Conservation (phyloP, 1,140 invertebrate species). For the Drosophila miranda region DNA sequence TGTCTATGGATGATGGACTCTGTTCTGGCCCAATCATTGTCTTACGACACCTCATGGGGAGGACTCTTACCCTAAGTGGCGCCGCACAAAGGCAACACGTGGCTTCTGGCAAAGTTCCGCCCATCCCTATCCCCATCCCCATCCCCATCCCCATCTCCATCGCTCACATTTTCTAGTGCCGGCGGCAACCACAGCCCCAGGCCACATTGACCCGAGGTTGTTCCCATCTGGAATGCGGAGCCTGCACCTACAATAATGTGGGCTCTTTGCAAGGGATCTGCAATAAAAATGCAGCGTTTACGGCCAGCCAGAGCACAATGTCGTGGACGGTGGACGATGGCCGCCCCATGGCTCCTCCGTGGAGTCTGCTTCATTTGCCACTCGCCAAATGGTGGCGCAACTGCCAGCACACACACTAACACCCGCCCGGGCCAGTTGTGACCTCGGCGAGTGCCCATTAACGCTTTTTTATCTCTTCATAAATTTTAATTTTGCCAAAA, state of each 20-base stretch:
- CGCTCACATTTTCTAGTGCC: background rate
- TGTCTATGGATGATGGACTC: background rate
- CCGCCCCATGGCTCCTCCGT: conserved; percentile 14
- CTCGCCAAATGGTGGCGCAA: conserved; percentile 28
- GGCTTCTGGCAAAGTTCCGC: conserved; percentile 33
- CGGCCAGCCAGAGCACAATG: conserved; percentile 36
- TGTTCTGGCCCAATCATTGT: background rate
- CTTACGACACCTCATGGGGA: conserved; percentile 8
- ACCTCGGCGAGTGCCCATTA: conserved; percentile 71
- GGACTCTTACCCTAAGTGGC: conserved; percentile 23
- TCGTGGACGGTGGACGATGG: conserved; percentile 21
- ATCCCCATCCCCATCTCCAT: too few relatives aligned
- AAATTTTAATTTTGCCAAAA: conserved; percentile 80
- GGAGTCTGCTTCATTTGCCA: conserved; percentile 48
- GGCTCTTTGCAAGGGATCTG: conserved; percentile 8
- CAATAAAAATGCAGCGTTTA: conserved; percentile 72
- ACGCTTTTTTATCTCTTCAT: conserved; percentile 80
- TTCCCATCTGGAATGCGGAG: conserved; percentile 38
- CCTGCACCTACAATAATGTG: conserved; percentile 23
- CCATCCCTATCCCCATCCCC: background rate
- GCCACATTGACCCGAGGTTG: conserved; percentile 6
- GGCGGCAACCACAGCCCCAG: background rate
- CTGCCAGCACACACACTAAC: conserved; percentile 39
- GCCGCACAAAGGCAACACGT: conserved; percentile 40
- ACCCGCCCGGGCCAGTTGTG: conserved; percentile 30